Conservation (phyloP, 2,888 invertebrate genomes). For the Fragum fragum region DNA sequence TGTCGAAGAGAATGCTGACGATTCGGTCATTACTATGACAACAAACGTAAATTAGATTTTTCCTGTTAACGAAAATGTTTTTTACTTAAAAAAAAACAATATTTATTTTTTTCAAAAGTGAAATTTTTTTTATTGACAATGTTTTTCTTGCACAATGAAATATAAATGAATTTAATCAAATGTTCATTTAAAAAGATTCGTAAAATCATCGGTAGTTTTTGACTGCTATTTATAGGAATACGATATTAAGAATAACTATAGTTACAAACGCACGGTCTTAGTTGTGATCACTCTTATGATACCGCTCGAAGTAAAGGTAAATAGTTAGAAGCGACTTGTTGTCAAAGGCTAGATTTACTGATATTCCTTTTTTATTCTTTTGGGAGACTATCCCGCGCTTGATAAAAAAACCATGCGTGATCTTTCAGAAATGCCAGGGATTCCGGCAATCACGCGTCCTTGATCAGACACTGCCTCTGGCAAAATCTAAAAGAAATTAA, state of each 20-base stretch:
- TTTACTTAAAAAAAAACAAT: neutral
- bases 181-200: neutral
- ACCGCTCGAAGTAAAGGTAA: neutral
- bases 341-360: conserved; percentile 1
- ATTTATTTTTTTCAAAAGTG: neutral
- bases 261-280: neutral
- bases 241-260: neutral
- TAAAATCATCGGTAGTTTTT: neutral
- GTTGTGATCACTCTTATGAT: conserved; percentile 1
- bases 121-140: conserved; percentile 3
- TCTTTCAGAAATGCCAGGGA: neutral
- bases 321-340: neutral
- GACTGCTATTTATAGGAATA: neutral
- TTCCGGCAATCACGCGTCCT: neutral
- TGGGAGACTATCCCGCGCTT: neutral
- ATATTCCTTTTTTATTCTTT: neutral
- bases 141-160: neutral
- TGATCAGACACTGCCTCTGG: conserved; percentile 1
- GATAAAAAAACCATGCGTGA: conserved; percentile 3
- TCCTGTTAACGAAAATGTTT: neutral
- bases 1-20: neutral
- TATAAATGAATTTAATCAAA: neutral
- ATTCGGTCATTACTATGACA: conserved; percentile 2
- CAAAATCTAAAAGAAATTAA: no score
- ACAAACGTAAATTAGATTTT: neutral